These are phyloP conservation scores for Eristalinus aeneus DNA, from an alignment of 2,888 invertebrate genomes.

Conservation along the genomic window DNA sequence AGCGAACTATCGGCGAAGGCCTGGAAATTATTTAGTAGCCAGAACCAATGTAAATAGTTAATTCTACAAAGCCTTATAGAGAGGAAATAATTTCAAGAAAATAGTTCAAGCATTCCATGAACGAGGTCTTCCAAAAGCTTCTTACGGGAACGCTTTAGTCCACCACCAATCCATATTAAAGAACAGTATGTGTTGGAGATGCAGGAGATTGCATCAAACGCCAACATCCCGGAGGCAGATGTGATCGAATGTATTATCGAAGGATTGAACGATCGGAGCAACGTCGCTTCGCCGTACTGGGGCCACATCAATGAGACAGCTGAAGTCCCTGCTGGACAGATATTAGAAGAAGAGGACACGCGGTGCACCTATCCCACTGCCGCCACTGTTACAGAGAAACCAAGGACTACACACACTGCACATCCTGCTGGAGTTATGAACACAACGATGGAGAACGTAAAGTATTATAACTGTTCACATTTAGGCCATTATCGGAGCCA, in stretches of 20 bases:
- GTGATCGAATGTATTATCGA: slow-evolving; percentile 1
- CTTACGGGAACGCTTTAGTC: neutral
- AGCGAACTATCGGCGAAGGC: slow-evolving; percentile 5
- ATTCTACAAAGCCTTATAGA: too few relatives aligned
- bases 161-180: slow-evolving; percentile 24
- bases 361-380: neutral
- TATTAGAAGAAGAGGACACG: neutral
- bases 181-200: slow-evolving; percentile 35
- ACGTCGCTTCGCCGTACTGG: neutral
- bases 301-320: neutral
- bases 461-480: neutral
- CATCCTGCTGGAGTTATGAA: neutral
- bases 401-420: neutral
- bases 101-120: neutral
- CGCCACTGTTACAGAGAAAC: neutral
- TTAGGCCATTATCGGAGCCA: neutral
- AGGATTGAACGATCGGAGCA: neutral
- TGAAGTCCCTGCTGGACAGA: neutral
- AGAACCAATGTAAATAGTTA: too few relatives aligned
- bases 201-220: slow-evolving; percentile 17
- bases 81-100: too few relatives aligned
- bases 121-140: slow-evolving; percentile 27
- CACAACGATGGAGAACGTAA: neutral
- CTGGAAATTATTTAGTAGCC: too few relatives aligned
- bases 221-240: neutral